These are phyloP conservation scores for Eupithecia tripunctaria DNA, from an alignment of 2,888 invertebrate genomes.

Conservation along the genomic window DNA sequence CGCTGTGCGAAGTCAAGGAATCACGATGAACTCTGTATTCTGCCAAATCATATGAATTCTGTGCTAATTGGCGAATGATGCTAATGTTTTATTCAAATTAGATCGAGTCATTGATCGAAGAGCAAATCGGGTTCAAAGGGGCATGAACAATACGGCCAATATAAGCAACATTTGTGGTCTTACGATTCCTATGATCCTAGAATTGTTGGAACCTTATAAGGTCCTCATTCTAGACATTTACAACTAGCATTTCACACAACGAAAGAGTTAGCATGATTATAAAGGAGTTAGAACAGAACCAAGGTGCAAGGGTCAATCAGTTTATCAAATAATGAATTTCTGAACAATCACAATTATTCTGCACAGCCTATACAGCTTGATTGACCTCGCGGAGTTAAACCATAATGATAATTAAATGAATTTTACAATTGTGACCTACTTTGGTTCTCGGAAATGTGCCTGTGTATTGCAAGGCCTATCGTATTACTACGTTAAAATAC, in stretches of 20 bases:
- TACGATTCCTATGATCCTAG: background rate
- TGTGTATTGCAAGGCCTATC: conserved; percentile 28
- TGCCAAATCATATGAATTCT: conserved; percentile 31
- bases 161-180: background rate
- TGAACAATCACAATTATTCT: background rate
- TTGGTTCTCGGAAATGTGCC: conserved; percentile 28
- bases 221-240: too few species aligned
- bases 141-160: background rate
- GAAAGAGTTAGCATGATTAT: too few species aligned
- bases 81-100: conserved; percentile 5
- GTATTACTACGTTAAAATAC: conserved; percentile 28
- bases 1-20: conserved; percentile 41
- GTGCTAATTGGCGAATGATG: conserved; percentile 1
- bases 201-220: too few species aligned
- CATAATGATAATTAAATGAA: conserved; percentile 16
- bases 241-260: too few species aligned
- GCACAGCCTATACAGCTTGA: conserved; percentile 3
- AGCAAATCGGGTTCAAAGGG: background rate
- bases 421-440: conserved; percentile 27
- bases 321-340: background rate
- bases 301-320: background rate
- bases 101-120: background rate
- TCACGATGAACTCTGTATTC: conserved; percentile 41
- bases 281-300: too few species aligned
- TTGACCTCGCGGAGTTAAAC: conserved; percentile 5